These are phyloP conservation scores for Palythoa heliodiscus DNA, from an alignment of 92 coral and sea anemone species.

Conservation along the genomic window DNA sequence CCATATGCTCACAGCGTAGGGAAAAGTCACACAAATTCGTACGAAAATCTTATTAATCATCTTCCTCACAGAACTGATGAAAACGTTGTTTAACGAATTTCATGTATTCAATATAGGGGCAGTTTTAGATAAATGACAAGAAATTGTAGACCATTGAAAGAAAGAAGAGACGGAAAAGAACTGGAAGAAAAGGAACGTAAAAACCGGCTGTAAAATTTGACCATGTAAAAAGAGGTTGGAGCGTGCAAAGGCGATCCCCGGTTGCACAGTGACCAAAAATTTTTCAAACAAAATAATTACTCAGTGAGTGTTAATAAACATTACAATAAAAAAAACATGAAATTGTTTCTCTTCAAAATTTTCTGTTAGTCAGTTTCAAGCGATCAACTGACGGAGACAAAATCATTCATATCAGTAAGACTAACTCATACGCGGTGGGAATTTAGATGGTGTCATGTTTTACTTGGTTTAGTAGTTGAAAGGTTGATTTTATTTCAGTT, in stretches of 20 bases:
- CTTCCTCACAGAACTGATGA: background rate
- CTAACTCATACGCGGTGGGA: constrained; percentile 17
- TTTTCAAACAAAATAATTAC: background rate
- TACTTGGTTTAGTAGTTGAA: background rate
- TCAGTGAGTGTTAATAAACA: background rate
- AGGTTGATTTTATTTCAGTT: background rate
- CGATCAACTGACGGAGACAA: constrained; percentile 7
- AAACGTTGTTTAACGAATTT: too few species aligned
- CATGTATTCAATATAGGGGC: too few species aligned
- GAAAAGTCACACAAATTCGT: background rate
- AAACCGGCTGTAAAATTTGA: background rate
- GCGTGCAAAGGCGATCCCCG: too few species aligned
- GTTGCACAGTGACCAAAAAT: too few species aligned
- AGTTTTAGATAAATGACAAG: too few species aligned
- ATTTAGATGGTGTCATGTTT: constrained; percentile 1
- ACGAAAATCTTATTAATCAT: background rate
- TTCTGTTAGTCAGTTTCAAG: constrained; percentile 1
- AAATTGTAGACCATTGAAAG: background rate
- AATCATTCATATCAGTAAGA: background rate
- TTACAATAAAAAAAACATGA: background rate
- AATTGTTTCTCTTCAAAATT: background rate
- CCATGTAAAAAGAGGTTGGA: background rate
- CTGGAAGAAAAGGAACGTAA: background rate
- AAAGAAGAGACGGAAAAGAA: background rate
- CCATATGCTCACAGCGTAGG: background rate